Evolutionary conservation across 2,888 invertebrate species (phyloP).

Genomic region (Apodemia zela): DNA sequence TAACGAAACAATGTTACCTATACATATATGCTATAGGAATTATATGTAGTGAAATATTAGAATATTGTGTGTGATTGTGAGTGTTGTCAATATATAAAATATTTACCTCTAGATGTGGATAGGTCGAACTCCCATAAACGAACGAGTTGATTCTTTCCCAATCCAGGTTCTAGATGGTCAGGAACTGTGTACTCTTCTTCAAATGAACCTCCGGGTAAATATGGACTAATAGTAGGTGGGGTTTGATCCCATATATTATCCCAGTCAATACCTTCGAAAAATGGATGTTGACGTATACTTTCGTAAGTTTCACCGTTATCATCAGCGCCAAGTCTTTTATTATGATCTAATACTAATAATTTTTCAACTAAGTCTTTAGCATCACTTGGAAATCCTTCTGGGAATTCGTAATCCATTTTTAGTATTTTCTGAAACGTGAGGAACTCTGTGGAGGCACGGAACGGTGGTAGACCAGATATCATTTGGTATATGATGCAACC

Average conservation of each 20-base stretch:
- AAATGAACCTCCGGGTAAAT: slow-evolving; percentile 85
- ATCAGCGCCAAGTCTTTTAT: slow-evolving; percentile 89
- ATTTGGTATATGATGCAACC: slow-evolving; percentile 99
- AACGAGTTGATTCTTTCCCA: slow-evolving; percentile 90
- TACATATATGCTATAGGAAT: neutral
- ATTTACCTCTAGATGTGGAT: slow-evolving; percentile 69
- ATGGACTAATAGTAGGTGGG: slow-evolving; percentile 91
- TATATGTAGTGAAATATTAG: neutral
- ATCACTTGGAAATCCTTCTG: slow-evolving; percentile 91
- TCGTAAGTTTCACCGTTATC: slow-evolving; percentile 87
- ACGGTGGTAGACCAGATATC: slow-evolving; percentile 95
- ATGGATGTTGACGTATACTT: slow-evolving; percentile 91
- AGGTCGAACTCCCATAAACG: slow-evolving; percentile 87
- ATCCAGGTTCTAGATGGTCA: slow-evolving; percentile 91
- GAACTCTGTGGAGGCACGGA: slow-evolving; percentile 95
- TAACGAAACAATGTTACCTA: slow-evolving; percentile 23
- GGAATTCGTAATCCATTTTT: slow-evolving; percentile 94
- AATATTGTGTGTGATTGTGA: neutral
- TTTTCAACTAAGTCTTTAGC: slow-evolving; percentile 94
- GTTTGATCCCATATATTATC: slow-evolving; percentile 87
- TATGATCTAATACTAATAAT: slow-evolving; percentile 90
- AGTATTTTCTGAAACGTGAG: slow-evolving; percentile 97
- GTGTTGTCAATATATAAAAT: slow-evolving; percentile 14
- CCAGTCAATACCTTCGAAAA: slow-evolving; percentile 92
- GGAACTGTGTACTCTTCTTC: slow-evolving; percentile 87